phyloP scores from a whole-genome alignment of 2,113 vertebrate species.

The Hassar affinis region DNA sequence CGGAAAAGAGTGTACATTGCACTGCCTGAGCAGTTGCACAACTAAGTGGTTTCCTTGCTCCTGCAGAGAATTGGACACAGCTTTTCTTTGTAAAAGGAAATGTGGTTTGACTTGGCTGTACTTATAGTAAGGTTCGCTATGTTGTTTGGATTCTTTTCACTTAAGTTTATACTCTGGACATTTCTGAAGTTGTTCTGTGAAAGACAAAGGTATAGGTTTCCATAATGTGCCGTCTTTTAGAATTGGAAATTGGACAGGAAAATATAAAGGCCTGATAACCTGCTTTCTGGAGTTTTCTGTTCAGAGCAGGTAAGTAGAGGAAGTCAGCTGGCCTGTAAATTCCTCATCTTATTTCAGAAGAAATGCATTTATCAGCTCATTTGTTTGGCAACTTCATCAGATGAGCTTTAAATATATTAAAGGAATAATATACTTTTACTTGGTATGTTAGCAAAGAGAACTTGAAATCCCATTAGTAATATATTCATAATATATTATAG shows the following conservation, averaged over 20 bases:
- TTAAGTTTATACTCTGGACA: not conserved
- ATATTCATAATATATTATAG: too few species aligned
- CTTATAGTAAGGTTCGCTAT: not conserved
- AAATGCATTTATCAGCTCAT: not conserved
- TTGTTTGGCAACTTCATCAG: not conserved
- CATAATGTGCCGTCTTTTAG: not conserved
- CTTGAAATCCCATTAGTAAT: not conserved
- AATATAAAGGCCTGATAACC: constrained; percentile 1
- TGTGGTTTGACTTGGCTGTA: constrained; percentile 29
- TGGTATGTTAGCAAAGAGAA: not conserved
- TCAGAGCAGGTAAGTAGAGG: not conserved
- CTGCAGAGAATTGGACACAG: constrained; percentile 30
- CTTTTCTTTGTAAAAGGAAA: constrained; percentile 54
- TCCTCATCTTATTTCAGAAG: not conserved
- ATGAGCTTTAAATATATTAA: not conserved
- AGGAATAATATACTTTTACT: not conserved
- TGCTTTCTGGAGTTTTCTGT: not conserved
- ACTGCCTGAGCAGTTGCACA: constrained; percentile 46
- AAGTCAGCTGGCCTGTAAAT: not conserved
- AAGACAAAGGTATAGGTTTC: not conserved
- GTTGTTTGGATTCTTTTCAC: not conserved
- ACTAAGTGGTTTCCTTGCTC: constrained; percentile 27
- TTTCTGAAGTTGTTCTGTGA: not conserved
- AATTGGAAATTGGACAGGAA: not conserved
- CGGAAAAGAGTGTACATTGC: constrained; percentile 30